Evolutionary conservation across 2,888 invertebrate species (phyloP).

Genomic region (Boloria selene): DNA sequence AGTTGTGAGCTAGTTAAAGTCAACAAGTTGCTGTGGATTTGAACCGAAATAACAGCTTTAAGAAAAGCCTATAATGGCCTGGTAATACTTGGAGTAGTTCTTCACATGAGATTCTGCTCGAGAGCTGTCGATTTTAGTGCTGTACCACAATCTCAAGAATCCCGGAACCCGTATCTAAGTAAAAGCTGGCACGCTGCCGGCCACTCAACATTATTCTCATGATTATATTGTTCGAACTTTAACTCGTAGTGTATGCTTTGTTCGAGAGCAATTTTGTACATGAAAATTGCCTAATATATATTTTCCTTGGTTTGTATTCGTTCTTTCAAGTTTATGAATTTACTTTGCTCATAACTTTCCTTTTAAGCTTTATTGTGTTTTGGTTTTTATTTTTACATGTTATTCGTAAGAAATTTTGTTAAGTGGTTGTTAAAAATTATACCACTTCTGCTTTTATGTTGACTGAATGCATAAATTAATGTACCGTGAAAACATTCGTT

Average conservation of each 20-base stretch:
- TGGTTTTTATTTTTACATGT: conserved; percentile 19
- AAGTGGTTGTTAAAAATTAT: conserved; percentile 3
- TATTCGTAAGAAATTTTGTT: conserved; percentile 4
- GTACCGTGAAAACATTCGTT: neutral
- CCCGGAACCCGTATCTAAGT: conserved; percentile 36
- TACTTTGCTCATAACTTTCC: conserved; percentile 26
- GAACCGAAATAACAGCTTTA: conserved; percentile 23
- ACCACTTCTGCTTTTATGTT: conserved; percentile 9
- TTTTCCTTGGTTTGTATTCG: conserved; percentile 26
- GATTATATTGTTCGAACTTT: conserved; percentile 36
- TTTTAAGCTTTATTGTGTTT: conserved; percentile 29
- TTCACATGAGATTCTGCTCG: conserved; percentile 45
- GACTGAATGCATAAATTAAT: neutral
- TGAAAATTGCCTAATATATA: conserved; percentile 29
- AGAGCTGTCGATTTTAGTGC: conserved; percentile 47
- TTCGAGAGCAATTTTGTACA: conserved; percentile 27
- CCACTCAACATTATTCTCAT: conserved; percentile 26
- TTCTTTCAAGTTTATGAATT: conserved; percentile 28
- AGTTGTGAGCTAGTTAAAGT: neutral
- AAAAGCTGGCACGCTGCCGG: conserved; percentile 32
- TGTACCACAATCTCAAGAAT: conserved; percentile 28
- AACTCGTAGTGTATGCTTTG: conserved; percentile 25
- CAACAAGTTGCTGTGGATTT: conserved; percentile 22
- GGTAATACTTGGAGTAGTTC: conserved; percentile 43
- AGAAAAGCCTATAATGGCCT: conserved; percentile 39